These are phyloP conservation scores for Lasioglossum malachurum DNA, from an alignment of 2,888 invertebrate species.

Conservation along the genomic window DNA sequence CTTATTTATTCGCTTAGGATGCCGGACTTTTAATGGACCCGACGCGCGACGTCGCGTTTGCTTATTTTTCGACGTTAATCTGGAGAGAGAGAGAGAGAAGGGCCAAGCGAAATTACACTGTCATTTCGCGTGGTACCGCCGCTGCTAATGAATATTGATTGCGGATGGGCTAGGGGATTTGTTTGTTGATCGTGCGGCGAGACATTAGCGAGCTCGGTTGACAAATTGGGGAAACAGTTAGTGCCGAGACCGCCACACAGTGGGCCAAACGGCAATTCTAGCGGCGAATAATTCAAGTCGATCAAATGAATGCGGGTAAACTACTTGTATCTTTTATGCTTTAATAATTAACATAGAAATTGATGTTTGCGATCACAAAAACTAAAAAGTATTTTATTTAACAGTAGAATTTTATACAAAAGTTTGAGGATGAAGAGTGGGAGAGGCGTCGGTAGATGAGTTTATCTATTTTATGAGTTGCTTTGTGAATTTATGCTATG, in stretches of 20 bases:
- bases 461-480: background rate
- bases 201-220: background rate
- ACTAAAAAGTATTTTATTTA: too few species aligned
- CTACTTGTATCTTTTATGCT: too few species aligned
- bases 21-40: slow-evolving; percentile 1
- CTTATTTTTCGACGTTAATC: background rate
- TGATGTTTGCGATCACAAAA: too few species aligned
- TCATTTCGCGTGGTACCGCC: background rate
- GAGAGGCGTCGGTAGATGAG: too few species aligned
- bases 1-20: background rate
- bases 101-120: background rate
- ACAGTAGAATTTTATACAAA: too few species aligned
- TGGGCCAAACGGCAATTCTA: too few species aligned
- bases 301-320: too few species aligned
- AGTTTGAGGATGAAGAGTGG: too few species aligned
- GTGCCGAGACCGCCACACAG: background rate
- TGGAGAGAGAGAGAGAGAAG: background rate
- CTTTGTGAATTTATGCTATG: background rate
- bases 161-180: background rate
- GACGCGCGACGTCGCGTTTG: background rate
- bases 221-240: background rate
- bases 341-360: too few species aligned
- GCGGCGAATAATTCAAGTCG: too few species aligned
- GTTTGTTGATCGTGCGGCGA: background rate
- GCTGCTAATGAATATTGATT: slow-evolving; percentile 13